Evolutionary conservation across 2,797 vertebrate genomes (phyloP).

Genomic region (Fistularia tabacaria): DNA sequence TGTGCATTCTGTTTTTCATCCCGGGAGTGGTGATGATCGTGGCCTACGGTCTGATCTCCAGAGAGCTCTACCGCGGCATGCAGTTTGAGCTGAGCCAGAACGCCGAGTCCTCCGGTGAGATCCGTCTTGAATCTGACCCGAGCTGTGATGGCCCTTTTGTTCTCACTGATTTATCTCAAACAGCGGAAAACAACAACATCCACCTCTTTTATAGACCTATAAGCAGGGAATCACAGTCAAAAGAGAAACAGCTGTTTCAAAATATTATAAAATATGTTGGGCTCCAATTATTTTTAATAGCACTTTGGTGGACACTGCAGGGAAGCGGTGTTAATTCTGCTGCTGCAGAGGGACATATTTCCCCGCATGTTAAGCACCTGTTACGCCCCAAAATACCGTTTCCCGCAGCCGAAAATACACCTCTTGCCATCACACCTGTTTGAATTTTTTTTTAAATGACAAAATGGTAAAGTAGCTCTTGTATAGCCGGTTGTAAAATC

Average conservation of each 20-base stretch:
- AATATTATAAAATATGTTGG: too few relatives aligned
- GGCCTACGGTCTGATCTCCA: constrained; percentile 91
- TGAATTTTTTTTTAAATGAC: neutral
- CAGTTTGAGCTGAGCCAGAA: constrained; percentile 82
- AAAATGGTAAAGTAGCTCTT: neutral
- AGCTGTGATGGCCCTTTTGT: neutral
- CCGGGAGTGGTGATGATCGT: constrained; percentile 89
- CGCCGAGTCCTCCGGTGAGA: constrained; percentile 74
- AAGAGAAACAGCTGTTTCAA: neutral
- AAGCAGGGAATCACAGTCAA: neutral
- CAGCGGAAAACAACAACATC: constrained; percentile 7
- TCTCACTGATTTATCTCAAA: constrained; percentile 6
- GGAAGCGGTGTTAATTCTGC: neutral
- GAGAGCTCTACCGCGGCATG: constrained; percentile 89
- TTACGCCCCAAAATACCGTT: constrained; percentile 8
- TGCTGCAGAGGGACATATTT: too few relatives aligned
- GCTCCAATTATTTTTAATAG: too few relatives aligned
- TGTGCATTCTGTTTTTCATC: constrained; percentile 86
- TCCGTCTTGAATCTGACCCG: neutral
- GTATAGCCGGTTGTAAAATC: neutral
- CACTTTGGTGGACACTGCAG: too few relatives aligned
- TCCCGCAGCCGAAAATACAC: neutral
- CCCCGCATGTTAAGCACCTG: constrained; percentile 36
- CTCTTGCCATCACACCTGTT: neutral
- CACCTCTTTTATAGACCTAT: constrained; percentile 1